A percentile compares a stretch with the other conserved stretches of the same genome.
These are phyloP conservation scores for Panagrolaimus sp. DNA, from an alignment of 1,140 invertebrate species.

Conservation along the genomic window DNA sequence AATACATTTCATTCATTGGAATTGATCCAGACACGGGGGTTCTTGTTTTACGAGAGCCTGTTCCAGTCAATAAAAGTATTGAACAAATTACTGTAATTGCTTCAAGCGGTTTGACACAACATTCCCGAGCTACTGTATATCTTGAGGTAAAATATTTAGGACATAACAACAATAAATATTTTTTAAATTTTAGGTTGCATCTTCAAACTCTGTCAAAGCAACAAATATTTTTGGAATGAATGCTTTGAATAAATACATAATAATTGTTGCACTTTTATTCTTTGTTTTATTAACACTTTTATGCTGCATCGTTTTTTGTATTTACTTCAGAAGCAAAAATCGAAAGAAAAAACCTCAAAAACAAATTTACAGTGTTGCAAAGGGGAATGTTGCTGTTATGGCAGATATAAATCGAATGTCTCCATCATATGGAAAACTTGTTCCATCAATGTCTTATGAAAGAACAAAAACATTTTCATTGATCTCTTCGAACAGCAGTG, in stretches of 20 bases:
- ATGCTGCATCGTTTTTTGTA: neutral
- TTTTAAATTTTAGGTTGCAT: neutral
- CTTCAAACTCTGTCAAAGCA: neutral
- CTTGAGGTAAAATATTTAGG: neutral
- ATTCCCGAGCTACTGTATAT: slow-evolving; percentile 30
- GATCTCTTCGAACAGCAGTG: slow-evolving; percentile 17
- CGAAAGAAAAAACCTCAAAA: slow-evolving; percentile 25
- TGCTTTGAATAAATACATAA: neutral
- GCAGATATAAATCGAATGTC: slow-evolving; percentile 33
- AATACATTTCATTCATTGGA: slow-evolving; percentile 23
- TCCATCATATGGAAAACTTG: slow-evolving; percentile 22
- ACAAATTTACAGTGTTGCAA: slow-evolving; percentile 34
- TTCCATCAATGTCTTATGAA: slow-evolving; percentile 20
- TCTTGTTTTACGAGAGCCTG: slow-evolving; percentile 14
- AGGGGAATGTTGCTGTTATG: slow-evolving; percentile 38
- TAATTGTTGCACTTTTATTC: neutral
- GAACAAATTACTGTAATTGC: slow-evolving; percentile 47
- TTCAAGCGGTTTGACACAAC: slow-evolving; percentile 29
- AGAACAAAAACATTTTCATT: slow-evolving; percentile 17
- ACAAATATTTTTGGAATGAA: neutral
- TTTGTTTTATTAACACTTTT: slow-evolving; percentile 21
- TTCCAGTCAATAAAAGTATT: slow-evolving; percentile 30
- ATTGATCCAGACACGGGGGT: slow-evolving; percentile 43
- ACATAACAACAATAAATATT: neutral
- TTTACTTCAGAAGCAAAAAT: slow-evolving; percentile 12